Conservation (phyloP, 2,888 invertebrate species). For the Parnassius smintheus region DNA sequence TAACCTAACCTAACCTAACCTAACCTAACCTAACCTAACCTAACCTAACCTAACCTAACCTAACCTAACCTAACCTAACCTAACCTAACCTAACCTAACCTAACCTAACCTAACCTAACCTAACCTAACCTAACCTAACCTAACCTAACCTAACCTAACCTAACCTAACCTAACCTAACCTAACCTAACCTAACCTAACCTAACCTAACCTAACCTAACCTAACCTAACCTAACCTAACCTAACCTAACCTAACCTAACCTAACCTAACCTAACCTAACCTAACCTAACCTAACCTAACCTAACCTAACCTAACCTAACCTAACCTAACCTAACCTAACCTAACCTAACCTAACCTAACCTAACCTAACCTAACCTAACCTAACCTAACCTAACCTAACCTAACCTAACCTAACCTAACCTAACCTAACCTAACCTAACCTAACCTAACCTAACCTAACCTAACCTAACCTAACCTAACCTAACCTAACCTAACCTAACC, state of each 20-base stretch:
- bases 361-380: too few species aligned
- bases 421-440: too few species aligned
- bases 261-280: slow-evolving; percentile 36
- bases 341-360: too few species aligned
- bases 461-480: too few species aligned
- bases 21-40: slow-evolving; percentile 32
- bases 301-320: slow-evolving; percentile 30
- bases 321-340: too few species aligned
- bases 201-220: slow-evolving; percentile 30
- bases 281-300: slow-evolving; percentile 32
- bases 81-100: slow-evolving; percentile 26
- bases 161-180: slow-evolving; percentile 25
- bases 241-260: slow-evolving; percentile 41
- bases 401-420: too few species aligned
- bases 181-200: slow-evolving; percentile 37
- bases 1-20: slow-evolving; percentile 37
- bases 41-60: slow-evolving; percentile 34
- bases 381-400: too few species aligned
- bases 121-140: slow-evolving; percentile 31
- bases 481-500: too few species aligned
- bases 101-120: slow-evolving; percentile 18
- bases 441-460: too few species aligned
- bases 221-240: slow-evolving; percentile 36
- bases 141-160: slow-evolving; percentile 32
- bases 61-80: slow-evolving; percentile 24